phyloP scores from a whole-genome alignment of 2,797 vertebrate species.

The Orestias chungarensis region DNA sequence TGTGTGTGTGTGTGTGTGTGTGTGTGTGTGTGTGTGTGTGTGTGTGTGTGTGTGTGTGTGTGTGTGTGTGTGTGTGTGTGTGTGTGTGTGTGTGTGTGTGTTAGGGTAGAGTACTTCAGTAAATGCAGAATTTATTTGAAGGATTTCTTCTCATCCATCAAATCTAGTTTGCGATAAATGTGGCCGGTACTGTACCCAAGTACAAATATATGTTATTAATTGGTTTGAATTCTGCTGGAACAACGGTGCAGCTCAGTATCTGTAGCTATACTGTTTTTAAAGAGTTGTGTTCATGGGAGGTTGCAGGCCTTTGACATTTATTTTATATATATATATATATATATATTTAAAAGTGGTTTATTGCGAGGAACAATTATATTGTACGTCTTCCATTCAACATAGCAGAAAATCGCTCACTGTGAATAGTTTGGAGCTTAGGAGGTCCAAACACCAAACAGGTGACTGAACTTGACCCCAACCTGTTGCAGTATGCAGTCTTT shows the following conservation, averaged over 20 bases:
- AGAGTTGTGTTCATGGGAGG: conserved; percentile 20
- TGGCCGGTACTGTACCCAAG: neutral
- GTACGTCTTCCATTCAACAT: conserved; percentile 13
- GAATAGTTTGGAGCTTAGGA: conserved; percentile 28
- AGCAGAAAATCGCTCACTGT: conserved; percentile 44
- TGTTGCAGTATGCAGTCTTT: conserved; percentile 28
- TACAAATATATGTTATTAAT: neutral
- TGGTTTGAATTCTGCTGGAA: conserved; percentile 14
- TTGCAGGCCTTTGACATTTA: conserved; percentile 20
- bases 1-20: no score
- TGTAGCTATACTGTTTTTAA: conserved; percentile 20
- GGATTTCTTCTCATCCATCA: neutral
- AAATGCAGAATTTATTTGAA: neutral
- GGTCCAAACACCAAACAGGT: neutral
- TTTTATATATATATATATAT: conserved; percentile 39
- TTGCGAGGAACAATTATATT: conserved; percentile 3
- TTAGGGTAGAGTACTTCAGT: neutral
- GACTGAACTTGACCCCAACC: neutral
- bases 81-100: no score
- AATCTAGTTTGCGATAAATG: neutral
- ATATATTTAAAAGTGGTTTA: conserved; percentile 30
- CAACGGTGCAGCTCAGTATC: neutral
- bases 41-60: no score
- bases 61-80: no score
- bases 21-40: no score